Percentiles rank a stretch among this genome's conserved stretches.
Evolutionary conservation across 92 coral and sea anemone species (phyloP).

Genomic region (Pocillopora grandis): DNA sequence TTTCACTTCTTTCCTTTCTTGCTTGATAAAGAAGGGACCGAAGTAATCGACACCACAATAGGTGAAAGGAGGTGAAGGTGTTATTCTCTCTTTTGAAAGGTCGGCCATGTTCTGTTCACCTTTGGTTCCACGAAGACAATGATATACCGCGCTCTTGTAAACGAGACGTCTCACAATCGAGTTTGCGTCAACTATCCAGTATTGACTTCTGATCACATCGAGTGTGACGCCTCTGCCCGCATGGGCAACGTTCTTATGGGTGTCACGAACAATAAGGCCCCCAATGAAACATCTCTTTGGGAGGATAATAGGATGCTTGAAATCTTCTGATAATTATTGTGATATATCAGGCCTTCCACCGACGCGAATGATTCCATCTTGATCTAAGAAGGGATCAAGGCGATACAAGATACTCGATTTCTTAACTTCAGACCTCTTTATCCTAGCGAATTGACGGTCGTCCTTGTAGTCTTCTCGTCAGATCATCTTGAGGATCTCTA

Average conservation of each 20-base stretch:
- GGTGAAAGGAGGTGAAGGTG: not conserved
- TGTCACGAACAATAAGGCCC: constrained; percentile 28
- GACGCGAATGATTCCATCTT: constrained; percentile 16
- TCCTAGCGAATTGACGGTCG: constrained; percentile 6
- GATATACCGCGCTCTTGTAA: constrained; percentile 30
- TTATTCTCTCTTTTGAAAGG: not conserved
- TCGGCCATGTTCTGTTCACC: not conserved
- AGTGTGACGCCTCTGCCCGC: constrained; percentile 23
- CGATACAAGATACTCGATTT: constrained; percentile 16
- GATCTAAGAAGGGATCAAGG: constrained; percentile 7
- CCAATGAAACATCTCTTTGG: not conserved
- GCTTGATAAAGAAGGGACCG: not conserved
- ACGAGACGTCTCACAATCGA: constrained; percentile 26
- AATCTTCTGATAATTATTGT: constrained; percentile 4
- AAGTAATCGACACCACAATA: not conserved
- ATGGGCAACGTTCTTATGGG: constrained; percentile 36
- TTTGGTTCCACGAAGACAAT: not conserved
- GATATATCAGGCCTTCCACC: constrained; percentile 9
- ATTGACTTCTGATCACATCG: not conserved
- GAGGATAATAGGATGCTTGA: not conserved
- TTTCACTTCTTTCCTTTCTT: constrained; percentile 1
- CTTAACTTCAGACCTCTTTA: constrained; percentile 2
- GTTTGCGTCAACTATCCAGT: constrained; percentile 39
- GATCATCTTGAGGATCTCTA: not conserved
- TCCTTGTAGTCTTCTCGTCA: not conserved